These are phyloP conservation scores for Volucella inanis DNA, from an alignment of 2,888 invertebrate species.

Conservation along the genomic window DNA sequence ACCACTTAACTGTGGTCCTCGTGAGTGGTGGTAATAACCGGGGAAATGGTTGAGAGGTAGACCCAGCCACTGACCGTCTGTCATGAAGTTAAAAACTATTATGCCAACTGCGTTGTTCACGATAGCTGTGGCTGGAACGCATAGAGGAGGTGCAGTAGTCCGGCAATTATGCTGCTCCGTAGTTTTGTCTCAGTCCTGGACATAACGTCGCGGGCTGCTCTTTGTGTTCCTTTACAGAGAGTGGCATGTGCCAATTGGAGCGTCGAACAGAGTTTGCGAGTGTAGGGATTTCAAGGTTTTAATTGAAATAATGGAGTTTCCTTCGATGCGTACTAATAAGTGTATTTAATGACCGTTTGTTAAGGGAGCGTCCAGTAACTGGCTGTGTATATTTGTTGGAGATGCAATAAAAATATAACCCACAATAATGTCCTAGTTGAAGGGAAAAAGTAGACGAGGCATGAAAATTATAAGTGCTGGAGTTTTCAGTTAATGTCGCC, in stretches of 20 bases:
- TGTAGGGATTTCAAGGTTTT: constrained; percentile 50
- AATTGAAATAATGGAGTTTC: constrained; percentile 71
- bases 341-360: constrained; percentile 64
- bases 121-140: constrained; percentile 11
- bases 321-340: constrained; percentile 71
- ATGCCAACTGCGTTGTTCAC: constrained; percentile 56
- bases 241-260: constrained; percentile 64
- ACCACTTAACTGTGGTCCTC: constrained; percentile 57
- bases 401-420: constrained; percentile 60
- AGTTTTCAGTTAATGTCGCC: constrained; percentile 12
- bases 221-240: constrained; percentile 35
- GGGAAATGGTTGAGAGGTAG: constrained; percentile 43
- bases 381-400: constrained; percentile 1
- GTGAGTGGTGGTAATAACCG: constrained; percentile 23
- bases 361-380: not conserved
- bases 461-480: not conserved
- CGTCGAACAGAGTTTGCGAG: constrained; percentile 36
- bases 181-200: constrained; percentile 62
- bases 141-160: constrained; percentile 30
- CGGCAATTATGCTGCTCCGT: constrained; percentile 47
- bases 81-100: constrained; percentile 68
- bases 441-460: not conserved
- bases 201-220: constrained; percentile 17
- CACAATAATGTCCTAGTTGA: constrained; percentile 33
- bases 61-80: constrained; percentile 50